Evolutionary conservation across 2,113 vertebrate species (phyloP).

Genomic region (Heterotilapia buettikoferi): DNA sequence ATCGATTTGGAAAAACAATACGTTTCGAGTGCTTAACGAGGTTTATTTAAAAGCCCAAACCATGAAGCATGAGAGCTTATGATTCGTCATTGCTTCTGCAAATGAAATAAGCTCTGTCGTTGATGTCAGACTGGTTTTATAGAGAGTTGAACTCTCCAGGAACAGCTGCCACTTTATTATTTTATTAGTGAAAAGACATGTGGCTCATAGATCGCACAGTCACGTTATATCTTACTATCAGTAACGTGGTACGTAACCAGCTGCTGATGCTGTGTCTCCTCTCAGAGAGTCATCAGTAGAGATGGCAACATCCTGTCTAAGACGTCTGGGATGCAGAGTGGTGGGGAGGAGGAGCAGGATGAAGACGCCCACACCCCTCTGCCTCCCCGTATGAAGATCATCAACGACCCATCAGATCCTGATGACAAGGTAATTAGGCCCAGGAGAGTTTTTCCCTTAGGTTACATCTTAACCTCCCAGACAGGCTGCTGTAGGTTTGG

Average conservation of each 20-base stretch:
- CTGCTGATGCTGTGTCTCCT: background rate
- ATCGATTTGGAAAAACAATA: background rate
- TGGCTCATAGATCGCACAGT: background rate
- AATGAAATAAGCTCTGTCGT: background rate
- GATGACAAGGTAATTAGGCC: slow-evolving; percentile 81
- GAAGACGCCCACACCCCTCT: slow-evolving; percentile 93
- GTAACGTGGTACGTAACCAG: background rate
- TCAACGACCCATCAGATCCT: slow-evolving; percentile 89
- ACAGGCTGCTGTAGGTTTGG: background rate
- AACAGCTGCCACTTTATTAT: background rate
- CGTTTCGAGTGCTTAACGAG: background rate
- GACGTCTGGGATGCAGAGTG: slow-evolving; percentile 78
- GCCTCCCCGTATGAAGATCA: slow-evolving; percentile 97
- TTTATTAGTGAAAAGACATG: background rate
- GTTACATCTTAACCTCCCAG: background rate
- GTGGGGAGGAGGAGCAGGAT: slow-evolving; percentile 93
- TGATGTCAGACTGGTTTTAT: background rate
- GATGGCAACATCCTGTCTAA: slow-evolving; percentile 65
- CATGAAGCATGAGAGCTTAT: background rate
- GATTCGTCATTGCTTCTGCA: background rate
- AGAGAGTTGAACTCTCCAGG: background rate
- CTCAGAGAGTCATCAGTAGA: slow-evolving; percentile 81
- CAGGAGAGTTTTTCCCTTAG: background rate
- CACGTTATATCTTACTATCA: background rate
- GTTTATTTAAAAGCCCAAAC: background rate